These are phyloP conservation scores for Sparus aurata DNA, from an alignment of 2,797 vertebrate species.

Conservation along the genomic window DNA sequence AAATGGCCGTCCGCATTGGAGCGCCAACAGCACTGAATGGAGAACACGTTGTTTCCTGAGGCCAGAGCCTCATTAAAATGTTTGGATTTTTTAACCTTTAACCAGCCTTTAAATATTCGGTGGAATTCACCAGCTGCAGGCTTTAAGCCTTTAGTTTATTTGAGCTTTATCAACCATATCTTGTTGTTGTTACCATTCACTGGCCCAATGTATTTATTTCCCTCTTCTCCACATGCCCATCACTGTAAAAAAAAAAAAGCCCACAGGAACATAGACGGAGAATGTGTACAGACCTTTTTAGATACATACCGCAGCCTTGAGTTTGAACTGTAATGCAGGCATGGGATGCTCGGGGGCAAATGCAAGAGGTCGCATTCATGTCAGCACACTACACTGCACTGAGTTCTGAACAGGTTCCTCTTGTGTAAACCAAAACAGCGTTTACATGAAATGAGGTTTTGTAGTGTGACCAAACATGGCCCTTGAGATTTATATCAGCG, in stretches of 20 bases:
- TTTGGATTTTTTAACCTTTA: conserved; percentile 75
- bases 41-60: conserved; percentile 70
- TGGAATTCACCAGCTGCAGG: conserved; percentile 80
- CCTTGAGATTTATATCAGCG: conserved; percentile 23
- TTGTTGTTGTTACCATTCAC: conserved; percentile 69
- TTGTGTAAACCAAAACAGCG: conserved; percentile 12
- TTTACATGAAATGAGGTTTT: conserved; percentile 32
- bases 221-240: conserved; percentile 57
- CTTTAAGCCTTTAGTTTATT: conserved; percentile 75
- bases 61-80: conserved; percentile 67
- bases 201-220: conserved; percentile 80
- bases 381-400: conserved; percentile 62
- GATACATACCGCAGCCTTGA: conserved; percentile 44
- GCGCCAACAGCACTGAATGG: conserved; percentile 78
- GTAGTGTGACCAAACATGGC: conserved; percentile 54
- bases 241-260: conserved; percentile 72
- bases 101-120: conserved; percentile 80
- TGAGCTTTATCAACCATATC: conserved; percentile 76
- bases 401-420: conserved; percentile 39
- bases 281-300: conserved; percentile 73
- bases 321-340: conserved; percentile 43
- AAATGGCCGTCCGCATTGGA: conserved; percentile 66
- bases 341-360: conserved; percentile 20
- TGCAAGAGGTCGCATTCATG: conserved; percentile 38
- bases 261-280: conserved; percentile 72